Conservation (phyloP, 2,888 invertebrate species). For the Amphipyra tragopoginis region DNA sequence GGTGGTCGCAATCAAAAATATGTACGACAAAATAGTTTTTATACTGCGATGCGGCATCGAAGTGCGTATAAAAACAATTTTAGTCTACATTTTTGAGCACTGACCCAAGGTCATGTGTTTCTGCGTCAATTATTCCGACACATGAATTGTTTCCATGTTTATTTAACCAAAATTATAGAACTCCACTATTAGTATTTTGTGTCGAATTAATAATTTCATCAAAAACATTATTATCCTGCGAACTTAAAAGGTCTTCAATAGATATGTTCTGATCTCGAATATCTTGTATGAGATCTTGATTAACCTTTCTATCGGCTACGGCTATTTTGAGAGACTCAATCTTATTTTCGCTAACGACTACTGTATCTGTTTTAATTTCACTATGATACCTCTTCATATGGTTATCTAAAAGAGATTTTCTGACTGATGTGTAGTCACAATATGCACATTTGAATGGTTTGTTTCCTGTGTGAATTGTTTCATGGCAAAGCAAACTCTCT, state of each 20-base stretch:
- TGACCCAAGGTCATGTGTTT: too few relatives aligned
- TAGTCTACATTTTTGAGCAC: too few relatives aligned
- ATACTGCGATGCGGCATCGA: too few relatives aligned
- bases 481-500: constrained; percentile 73
- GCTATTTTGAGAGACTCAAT: constrained; percentile 68
- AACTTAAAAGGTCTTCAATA: constrained; percentile 30
- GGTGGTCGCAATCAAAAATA: too few relatives aligned
- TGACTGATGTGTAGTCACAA: constrained; percentile 72
- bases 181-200: background rate
- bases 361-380: constrained; percentile 53
- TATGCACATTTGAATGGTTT: constrained; percentile 75
- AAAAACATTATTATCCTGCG: constrained; percentile 14
- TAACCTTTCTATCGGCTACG: constrained; percentile 8
- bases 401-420: constrained; percentile 67
- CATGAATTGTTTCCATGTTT: too few relatives aligned
- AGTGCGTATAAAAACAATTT: too few relatives aligned
- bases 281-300: constrained; percentile 25
- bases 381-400: constrained; percentile 72
- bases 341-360: constrained; percentile 66
- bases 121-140: too few relatives aligned
- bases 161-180: background rate
- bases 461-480: constrained; percentile 72
- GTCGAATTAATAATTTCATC: constrained; percentile 2
- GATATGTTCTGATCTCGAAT: constrained; percentile 32
- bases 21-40: too few relatives aligned